phyloP scores from a whole-genome alignment of 2,888 invertebrate genomes.

The Pseudococcus jackbeardsleyi region DNA sequence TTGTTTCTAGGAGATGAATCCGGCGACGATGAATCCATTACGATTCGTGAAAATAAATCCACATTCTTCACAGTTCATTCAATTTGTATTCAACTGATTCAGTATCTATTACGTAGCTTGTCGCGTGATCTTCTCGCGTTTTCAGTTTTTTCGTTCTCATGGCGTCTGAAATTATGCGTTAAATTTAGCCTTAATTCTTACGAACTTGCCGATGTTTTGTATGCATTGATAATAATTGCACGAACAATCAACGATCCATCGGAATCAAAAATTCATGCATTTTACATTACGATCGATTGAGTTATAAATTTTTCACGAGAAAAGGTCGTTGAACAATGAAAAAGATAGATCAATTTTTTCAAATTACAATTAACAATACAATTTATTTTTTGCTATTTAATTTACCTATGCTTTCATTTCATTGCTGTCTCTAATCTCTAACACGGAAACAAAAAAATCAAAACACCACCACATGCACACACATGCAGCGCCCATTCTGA shows the following conservation, averaged over 20 bases:
- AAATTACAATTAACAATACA: too few species aligned
- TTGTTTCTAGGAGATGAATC: background rate
- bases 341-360: too few species aligned
- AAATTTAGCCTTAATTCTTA: background rate
- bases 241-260: background rate
- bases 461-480: too few species aligned
- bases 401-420: too few species aligned
- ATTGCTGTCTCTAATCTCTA: too few species aligned
- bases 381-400: too few species aligned
- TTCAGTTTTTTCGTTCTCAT: background rate
- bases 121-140: background rate
- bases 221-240: background rate
- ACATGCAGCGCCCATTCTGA: too few species aligned
- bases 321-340: too few species aligned
- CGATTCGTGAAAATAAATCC: background rate
- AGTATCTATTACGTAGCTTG: background rate
- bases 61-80: conserved; percentile 7
- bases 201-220: background rate
- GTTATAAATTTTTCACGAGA: too few species aligned
- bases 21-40: background rate
- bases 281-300: background rate
- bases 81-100: background rate
- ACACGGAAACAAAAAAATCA: too few species aligned
- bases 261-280: background rate
- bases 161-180: background rate